phyloP scores from a whole-genome alignment of 1,140 invertebrate genomes.

The Papilio helenus region DNA sequence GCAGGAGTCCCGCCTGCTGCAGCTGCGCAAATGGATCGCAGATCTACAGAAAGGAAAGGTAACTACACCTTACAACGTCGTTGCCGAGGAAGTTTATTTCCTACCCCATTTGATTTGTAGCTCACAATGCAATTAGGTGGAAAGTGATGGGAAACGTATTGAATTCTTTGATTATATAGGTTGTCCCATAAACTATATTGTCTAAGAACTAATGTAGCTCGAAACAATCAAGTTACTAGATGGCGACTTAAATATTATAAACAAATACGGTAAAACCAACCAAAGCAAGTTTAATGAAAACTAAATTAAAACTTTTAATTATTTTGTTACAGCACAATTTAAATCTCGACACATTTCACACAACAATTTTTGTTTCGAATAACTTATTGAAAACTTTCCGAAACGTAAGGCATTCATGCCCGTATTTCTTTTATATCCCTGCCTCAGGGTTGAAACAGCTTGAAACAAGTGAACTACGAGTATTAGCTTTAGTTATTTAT shows the following conservation, averaged over 20 bases:
- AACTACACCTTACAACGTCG: not conserved
- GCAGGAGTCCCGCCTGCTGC: conserved; percentile 95
- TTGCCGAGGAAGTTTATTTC: not conserved
- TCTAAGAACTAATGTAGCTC: not conserved
- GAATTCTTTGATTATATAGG: no score
- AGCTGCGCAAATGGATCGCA: conserved; percentile 92
- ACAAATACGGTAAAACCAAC: not conserved
- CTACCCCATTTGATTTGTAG: no score
- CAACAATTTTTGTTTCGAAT: not conserved
- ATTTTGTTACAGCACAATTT: no score
- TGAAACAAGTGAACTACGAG: not conserved
- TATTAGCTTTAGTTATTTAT: not conserved
- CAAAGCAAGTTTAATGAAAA: no score
- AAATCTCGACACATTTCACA: not conserved
- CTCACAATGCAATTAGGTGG: no score
- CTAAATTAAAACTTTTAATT: no score
- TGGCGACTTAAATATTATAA: not conserved
- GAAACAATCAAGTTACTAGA: not conserved
- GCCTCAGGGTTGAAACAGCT: not conserved
- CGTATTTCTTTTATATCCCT: not conserved
- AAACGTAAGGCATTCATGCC: not conserved
- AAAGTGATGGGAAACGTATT: no score
- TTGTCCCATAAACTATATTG: no score
- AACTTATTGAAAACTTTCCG: no score
- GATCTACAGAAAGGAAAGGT: conserved; percentile 93